A percentile compares a stretch with the other conserved stretches of the same genome.
These are phyloP conservation scores for Campoletis raptor DNA, from an alignment of 2,888 invertebrate genomes.

Conservation along the genomic window DNA sequence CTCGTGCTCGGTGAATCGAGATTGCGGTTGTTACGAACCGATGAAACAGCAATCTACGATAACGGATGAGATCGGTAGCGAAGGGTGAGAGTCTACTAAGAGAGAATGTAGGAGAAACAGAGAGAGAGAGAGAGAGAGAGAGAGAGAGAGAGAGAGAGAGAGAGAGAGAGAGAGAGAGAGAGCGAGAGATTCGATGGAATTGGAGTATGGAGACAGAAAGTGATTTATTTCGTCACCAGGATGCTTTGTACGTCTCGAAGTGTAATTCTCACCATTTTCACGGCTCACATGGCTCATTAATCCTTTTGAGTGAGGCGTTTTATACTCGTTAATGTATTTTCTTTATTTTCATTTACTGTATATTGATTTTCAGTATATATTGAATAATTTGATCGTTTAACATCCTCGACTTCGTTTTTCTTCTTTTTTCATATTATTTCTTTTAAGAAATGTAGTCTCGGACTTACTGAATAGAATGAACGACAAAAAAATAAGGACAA, in stretches of 20 bases:
- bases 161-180: conserved; percentile 49
- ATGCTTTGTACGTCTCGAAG: conserved; percentile 39
- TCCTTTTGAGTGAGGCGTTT: conserved; percentile 1
- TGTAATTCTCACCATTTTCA: conserved; percentile 29
- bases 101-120: conserved; percentile 40
- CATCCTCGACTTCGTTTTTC: not conserved
- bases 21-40: conserved; percentile 68
- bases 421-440: not conserved
- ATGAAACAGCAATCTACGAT: conserved; percentile 70
- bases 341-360: not conserved
- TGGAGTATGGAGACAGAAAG: conserved; percentile 49
- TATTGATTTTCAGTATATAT: not conserved
- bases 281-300: conserved; percentile 28
- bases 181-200: conserved; percentile 37
- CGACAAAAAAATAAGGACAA: conserved; percentile 36
- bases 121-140: conserved; percentile 54
- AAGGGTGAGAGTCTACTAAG: conserved; percentile 29
- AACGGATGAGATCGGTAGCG: conserved; percentile 60
- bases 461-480: not conserved
- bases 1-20: conserved; percentile 58
- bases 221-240: conserved; percentile 54
- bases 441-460: not conserved
- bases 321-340: not conserved
- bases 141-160: conserved; percentile 44
- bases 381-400: not conserved